These are phyloP conservation scores for Heliothis subflexa DNA, from an alignment of 1,140 invertebrate genomes.

Conservation along the genomic window DNA sequence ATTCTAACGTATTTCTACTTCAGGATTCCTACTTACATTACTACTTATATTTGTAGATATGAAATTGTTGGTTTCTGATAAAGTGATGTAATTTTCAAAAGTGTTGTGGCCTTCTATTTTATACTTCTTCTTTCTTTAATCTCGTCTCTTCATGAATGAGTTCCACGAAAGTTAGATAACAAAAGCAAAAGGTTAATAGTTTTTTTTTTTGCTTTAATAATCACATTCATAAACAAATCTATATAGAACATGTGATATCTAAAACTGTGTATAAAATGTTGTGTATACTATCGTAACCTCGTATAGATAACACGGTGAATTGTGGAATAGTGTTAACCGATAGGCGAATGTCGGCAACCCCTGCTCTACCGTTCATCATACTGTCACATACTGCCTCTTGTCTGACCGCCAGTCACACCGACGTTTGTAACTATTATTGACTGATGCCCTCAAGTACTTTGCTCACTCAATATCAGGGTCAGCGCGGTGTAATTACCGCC, in stretches of 20 bases:
- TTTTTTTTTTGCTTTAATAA: conserved; percentile 1
- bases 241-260: conserved; percentile 9
- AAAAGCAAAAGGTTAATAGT: conserved; percentile 16
- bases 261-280: not conserved
- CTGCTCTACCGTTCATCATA: conserved; percentile 31
- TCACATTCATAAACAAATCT: not conserved
- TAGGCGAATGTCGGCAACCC: conserved; percentile 46
- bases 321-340: conserved; percentile 43
- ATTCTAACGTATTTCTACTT: not conserved
- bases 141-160: conserved; percentile 8
- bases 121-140: too few species aligned
- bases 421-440: conserved; percentile 20
- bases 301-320: conserved; percentile 29
- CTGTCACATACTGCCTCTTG: conserved; percentile 21
- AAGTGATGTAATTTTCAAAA: conserved; percentile 1
- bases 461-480: conserved; percentile 4
- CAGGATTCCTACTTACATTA: not conserved
- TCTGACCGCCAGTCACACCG: conserved; percentile 26
- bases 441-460: conserved; percentile 3
- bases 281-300: conserved; percentile 33
- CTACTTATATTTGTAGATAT: conserved; percentile 1
- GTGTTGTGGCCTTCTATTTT: not conserved
- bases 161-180: not conserved
- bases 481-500: not conserved
- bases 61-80: not conserved